Percentiles rank a stretch among this genome's conserved stretches.
These are phyloP conservation scores for Lutraria rhynchaena DNA, from an alignment of 1,140 invertebrate genomes.

Conservation along the genomic window DNA sequence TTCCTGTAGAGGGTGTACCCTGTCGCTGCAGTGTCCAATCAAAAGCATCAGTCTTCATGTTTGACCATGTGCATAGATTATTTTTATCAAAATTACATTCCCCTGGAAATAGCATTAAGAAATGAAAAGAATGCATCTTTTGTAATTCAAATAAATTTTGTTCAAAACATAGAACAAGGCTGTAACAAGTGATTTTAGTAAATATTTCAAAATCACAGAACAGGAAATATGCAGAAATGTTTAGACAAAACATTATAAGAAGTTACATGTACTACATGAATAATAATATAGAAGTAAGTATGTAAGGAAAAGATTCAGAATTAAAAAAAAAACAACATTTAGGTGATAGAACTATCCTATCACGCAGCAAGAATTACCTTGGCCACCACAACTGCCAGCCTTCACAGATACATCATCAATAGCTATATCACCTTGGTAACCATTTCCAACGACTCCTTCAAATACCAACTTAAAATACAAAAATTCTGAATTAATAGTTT, in stretches of 20 bases:
- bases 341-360: no score
- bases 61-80: conserved; percentile 72
- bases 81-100: conserved; percentile 72
- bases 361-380: no score
- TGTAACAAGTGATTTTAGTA: no score
- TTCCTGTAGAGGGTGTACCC: conserved; percentile 84
- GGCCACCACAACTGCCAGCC: conserved; percentile 60
- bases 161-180: no score
- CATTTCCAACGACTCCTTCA: conserved; percentile 69
- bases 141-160: no score
- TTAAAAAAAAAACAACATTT: no score
- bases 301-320: no score
- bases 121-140: background rate
- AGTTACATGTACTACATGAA: no score
- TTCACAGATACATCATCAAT: conserved; percentile 76
- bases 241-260: no score
- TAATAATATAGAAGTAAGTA: no score
- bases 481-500: background rate
- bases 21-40: conserved; percentile 70
- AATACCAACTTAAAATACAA: conserved; percentile 69
- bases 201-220: no score
- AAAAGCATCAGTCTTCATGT: conserved; percentile 70
- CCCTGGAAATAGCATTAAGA: background rate
- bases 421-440: conserved; percentile 74
- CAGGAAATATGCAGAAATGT: no score